Evolutionary conservation across 2,113 vertebrate species (phyloP).

Genomic region (Silurus asotus): DNA sequence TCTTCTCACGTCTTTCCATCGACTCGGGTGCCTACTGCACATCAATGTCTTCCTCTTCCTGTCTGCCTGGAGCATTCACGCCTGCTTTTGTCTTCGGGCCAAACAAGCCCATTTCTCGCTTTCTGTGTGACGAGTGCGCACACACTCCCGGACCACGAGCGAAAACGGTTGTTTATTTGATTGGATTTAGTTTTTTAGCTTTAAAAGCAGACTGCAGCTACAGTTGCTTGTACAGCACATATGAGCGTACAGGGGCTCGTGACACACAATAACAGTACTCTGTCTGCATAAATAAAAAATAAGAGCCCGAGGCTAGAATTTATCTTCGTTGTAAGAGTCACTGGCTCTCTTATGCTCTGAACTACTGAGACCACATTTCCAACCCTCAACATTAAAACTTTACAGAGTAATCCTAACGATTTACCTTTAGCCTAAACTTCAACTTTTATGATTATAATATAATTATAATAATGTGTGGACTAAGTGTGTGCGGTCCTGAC

Average conservation of each 20-base stretch:
- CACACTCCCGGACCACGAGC: neutral
- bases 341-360: neutral
- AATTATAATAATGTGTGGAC: neutral
- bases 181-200: slow-evolving; percentile 8
- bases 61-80: neutral
- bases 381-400: slow-evolving; percentile 12
- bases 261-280: neutral
- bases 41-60: slow-evolving; percentile 19
- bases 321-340: slow-evolving; percentile 8
- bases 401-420: neutral
- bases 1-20: slow-evolving; percentile 28
- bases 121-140: neutral
- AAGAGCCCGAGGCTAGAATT: slow-evolving; percentile 11
- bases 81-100: neutral
- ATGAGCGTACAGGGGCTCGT: slow-evolving; percentile 1
- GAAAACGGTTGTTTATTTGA: slow-evolving; percentile 22
- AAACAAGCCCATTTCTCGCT: slow-evolving; percentile 4
- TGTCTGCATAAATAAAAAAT: slow-evolving; percentile 16
- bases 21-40: slow-evolving; percentile 4
- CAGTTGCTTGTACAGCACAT: slow-evolving; percentile 16
- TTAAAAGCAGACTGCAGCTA: neutral
- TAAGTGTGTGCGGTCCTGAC: neutral
- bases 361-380: slow-evolving; percentile 21
- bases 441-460: neutral
- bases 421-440: neutral